phyloP scores from a whole-genome alignment of 2,888 invertebrate genomes.

The Lepidochrysops patricia region DNA sequence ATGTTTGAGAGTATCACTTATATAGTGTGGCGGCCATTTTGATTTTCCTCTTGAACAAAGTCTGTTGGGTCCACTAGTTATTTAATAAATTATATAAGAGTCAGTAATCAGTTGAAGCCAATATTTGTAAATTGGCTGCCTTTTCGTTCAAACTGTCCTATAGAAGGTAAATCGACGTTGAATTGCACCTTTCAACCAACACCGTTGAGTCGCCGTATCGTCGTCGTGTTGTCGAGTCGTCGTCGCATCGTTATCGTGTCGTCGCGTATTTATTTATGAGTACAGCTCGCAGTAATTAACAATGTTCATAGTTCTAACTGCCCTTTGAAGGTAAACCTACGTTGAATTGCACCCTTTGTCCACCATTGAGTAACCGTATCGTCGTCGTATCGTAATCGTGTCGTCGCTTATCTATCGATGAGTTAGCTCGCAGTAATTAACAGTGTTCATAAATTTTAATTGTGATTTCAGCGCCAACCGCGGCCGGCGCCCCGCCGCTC shows the following conservation, averaged over 20 bases:
- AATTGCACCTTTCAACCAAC: too few species aligned
- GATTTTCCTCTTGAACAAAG: too few species aligned
- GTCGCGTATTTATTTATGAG: background rate
- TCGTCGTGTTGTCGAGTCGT: background rate
- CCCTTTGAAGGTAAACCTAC: too few species aligned
- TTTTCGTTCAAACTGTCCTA: too few species aligned
- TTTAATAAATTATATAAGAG: too few species aligned
- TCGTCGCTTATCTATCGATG: background rate
- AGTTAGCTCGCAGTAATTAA: constrained; percentile 19
- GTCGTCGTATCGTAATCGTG: background rate
- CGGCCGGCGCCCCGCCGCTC: constrained; percentile 17
- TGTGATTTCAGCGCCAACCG: constrained; percentile 18
- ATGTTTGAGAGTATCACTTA: too few species aligned
- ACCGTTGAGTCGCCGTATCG: constrained; percentile 14
- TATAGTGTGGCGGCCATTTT: constrained; percentile 22
- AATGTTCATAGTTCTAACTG: constrained; percentile 20
- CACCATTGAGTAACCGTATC: constrained; percentile 14
- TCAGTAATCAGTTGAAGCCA: too few species aligned
- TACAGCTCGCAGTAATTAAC: constrained; percentile 20
- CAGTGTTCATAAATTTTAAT: constrained; percentile 23
- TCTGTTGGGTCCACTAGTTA: too few species aligned
- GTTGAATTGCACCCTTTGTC: too few species aligned
- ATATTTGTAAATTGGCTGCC: too few species aligned
- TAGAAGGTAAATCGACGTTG: too few species aligned
- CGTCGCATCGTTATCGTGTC: background rate